Evolutionary conservation across 2,888 invertebrate species (phyloP).

Genomic region (Atherix ibis): DNA sequence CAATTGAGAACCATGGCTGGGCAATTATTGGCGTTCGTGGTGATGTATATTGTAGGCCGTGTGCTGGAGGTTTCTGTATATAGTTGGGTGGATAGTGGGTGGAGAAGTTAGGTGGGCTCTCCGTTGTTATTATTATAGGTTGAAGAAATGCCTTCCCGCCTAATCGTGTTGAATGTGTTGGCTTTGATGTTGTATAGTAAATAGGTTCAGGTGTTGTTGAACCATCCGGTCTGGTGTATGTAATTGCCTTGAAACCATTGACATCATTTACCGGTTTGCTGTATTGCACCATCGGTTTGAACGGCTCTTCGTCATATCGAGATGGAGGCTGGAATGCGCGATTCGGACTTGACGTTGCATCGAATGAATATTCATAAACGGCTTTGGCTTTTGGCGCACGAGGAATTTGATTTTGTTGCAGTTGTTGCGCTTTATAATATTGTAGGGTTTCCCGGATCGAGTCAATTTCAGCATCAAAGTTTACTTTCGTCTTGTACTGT

Average conservation of each 20-base stretch:
- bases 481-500: slow-evolving; percentile 24
- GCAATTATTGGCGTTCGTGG: slow-evolving; percentile 24
- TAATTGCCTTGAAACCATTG: slow-evolving; percentile 27
- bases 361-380: slow-evolving; percentile 58
- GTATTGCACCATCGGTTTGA: slow-evolving; percentile 44
- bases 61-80: slow-evolving; percentile 40
- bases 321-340: slow-evolving; percentile 16
- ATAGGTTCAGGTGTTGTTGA: slow-evolving; percentile 19
- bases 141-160: too few relatives aligned
- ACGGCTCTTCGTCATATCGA: slow-evolving; percentile 42
- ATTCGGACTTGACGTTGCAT: slow-evolving; percentile 28
- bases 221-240: slow-evolving; percentile 36
- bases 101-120: neutral
- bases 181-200: slow-evolving; percentile 36
- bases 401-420: slow-evolving; percentile 28
- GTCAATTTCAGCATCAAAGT: slow-evolving; percentile 48
- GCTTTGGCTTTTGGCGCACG: slow-evolving; percentile 34
- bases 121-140: too few relatives aligned
- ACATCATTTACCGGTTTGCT: slow-evolving; percentile 28
- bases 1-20: slow-evolving; percentile 18
- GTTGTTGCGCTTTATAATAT: slow-evolving; percentile 40
- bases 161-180: slow-evolving; percentile 10
- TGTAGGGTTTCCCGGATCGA: slow-evolving; percentile 49
- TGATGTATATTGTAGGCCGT: slow-evolving; percentile 36
- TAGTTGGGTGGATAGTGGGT: slow-evolving; percentile 1